A percentile compares a stretch with the other conserved stretches of the same genome.
phyloP scores from a whole-genome alignment of 2,797 vertebrate genomes.

The Urosaurus nigricauda region DNA sequence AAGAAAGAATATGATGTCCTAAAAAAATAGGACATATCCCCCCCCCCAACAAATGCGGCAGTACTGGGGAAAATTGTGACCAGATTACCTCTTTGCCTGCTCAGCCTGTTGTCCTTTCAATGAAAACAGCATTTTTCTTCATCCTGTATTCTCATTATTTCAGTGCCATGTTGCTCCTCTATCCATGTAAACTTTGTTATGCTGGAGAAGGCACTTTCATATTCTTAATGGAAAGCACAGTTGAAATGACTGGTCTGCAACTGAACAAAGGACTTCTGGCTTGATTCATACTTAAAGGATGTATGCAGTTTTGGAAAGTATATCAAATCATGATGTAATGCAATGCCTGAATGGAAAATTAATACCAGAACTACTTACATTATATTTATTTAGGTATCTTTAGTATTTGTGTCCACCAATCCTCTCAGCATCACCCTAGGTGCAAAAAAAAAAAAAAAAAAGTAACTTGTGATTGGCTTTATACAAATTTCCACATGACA shows the following conservation, averaged over 20 bases:
- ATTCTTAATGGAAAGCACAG: background rate
- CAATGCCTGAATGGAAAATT: constrained; percentile 36
- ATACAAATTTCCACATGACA: background rate
- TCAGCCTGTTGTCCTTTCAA: too few relatives aligned
- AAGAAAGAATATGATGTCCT: too few relatives aligned
- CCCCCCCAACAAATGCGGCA: too few relatives aligned
- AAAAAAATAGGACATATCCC: too few relatives aligned
- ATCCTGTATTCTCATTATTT: background rate
- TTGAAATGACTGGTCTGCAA: background rate
- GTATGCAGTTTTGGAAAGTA: constrained; percentile 31
- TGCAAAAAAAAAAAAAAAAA: too few relatives aligned
- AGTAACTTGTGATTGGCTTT: constrained; percentile 26
- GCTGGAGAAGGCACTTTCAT: background rate
- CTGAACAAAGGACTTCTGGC: constrained; percentile 9
- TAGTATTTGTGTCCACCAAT: constrained; percentile 47
- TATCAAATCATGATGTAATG: constrained; percentile 44
- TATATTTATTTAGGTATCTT: constrained; percentile 34
- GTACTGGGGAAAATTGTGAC: too few relatives aligned
- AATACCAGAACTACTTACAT: constrained; percentile 30
- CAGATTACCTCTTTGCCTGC: too few relatives aligned
- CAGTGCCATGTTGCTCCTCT: background rate
- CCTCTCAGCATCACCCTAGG: background rate
- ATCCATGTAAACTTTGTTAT: background rate
- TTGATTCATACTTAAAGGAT: constrained; percentile 48
- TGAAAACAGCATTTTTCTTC: background rate